A percentile compares a stretch with the other conserved stretches of the same genome.
Conservation (phyloP, 2,888 invertebrate species). For the Ctena decussata region DNA sequence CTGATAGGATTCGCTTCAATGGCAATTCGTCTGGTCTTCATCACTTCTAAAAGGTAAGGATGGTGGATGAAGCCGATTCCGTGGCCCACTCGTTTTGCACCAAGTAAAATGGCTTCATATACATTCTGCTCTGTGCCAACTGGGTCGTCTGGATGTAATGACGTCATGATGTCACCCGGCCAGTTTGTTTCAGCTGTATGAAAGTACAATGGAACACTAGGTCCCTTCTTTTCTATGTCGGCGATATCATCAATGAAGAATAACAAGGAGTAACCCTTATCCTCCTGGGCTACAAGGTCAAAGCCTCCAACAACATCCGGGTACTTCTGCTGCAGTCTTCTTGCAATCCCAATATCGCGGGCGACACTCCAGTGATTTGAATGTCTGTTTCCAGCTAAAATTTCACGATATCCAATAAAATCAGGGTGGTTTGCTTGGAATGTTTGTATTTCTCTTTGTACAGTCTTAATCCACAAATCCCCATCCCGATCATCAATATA, state of each 20-base stretch:
- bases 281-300: conserved; percentile 59
- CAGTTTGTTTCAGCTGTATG: conserved; percentile 63
- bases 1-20: conserved; percentile 62
- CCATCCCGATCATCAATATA: conserved; percentile 44
- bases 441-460: conserved; percentile 17
- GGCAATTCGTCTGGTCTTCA: conserved; percentile 50
- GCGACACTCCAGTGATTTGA: not conserved
- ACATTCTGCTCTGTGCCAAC: conserved; percentile 49
- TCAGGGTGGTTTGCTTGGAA: conserved; percentile 42
- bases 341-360: conserved; percentile 23
- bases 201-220: conserved; percentile 50
- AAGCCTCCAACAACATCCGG: conserved; percentile 52
- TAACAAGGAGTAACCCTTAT: conserved; percentile 54
- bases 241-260: conserved; percentile 58
- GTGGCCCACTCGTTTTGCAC: conserved; percentile 61
- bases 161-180: conserved; percentile 59
- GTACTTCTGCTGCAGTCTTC: conserved; percentile 33
- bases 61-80: conserved; percentile 57
- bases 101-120: conserved; percentile 58
- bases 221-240: not conserved
- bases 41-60: conserved; percentile 55
- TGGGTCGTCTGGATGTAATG: conserved; percentile 47
- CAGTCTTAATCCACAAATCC: conserved; percentile 32
- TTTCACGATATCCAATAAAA: conserved; percentile 59
- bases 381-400: conserved; percentile 39